phyloP scores from a whole-genome alignment of 2,113 vertebrate genomes.

The Procapra przewalskii region DNA sequence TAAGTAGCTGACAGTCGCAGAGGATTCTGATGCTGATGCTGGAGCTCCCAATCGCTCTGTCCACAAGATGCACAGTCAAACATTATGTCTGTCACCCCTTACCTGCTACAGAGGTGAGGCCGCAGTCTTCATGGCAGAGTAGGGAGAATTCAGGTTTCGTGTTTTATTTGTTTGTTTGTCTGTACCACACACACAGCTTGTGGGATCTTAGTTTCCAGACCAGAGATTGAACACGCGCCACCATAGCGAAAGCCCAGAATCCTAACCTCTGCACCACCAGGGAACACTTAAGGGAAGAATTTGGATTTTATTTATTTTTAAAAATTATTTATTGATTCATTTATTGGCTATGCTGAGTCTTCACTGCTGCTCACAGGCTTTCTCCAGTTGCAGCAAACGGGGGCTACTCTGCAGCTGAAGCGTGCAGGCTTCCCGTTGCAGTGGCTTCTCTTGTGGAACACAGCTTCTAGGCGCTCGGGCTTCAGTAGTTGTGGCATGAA shows the following conservation, averaged over 20 bases:
- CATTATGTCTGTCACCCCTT: neutral
- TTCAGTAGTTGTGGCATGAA: neutral
- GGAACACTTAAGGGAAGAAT: neutral
- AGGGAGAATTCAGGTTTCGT: neutral
- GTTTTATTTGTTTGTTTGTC: neutral
- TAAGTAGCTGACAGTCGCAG: neutral
- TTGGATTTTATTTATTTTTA: neutral
- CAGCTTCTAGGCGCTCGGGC: neutral
- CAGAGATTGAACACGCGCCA: neutral
- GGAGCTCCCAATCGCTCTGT: neutral
- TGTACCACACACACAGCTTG: neutral
- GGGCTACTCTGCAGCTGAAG: neutral
- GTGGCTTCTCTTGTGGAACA: neutral
- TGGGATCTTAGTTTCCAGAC: neutral
- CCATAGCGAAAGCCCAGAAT: neutral
- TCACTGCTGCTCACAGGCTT: neutral
- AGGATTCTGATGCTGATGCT: neutral
- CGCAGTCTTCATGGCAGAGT: neutral
- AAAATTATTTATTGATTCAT: neutral
- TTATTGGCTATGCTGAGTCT: neutral
- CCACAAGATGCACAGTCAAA: neutral
- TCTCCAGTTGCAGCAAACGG: neutral
- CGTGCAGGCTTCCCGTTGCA: neutral
- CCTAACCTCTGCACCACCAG: neutral
- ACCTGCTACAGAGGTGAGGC: neutral